These are phyloP conservation scores for Pterois miles DNA, from an alignment of 2,797 vertebrate genomes.

Conservation along the genomic window DNA sequence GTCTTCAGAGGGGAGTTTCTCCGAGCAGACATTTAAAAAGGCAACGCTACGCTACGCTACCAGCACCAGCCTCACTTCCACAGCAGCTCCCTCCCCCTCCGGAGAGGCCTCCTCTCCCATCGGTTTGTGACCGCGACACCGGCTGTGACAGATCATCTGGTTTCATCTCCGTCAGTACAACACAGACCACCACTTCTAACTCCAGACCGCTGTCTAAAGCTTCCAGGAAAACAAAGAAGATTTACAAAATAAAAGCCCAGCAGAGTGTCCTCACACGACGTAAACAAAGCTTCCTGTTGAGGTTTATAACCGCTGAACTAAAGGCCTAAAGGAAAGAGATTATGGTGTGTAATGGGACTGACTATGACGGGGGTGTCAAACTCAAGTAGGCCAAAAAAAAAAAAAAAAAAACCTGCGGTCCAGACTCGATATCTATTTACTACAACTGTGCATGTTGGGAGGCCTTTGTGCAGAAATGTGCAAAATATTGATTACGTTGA, in stretches of 20 bases:
- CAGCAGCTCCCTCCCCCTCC: not conserved
- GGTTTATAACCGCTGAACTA: not conserved
- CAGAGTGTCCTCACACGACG: not conserved
- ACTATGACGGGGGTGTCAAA: too few relatives aligned
- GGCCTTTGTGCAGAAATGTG: too few relatives aligned
- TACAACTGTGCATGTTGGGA: too few relatives aligned
- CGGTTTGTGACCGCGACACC: not conserved
- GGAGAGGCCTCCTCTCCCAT: constrained; percentile 7
- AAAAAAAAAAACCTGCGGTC: too few relatives aligned
- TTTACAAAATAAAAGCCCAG: not conserved
- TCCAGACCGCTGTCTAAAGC: not conserved
- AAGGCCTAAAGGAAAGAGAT: not conserved
- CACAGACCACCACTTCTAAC: not conserved
- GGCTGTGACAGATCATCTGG: constrained; percentile 22
- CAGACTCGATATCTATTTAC: too few relatives aligned
- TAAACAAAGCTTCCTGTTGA: not conserved
- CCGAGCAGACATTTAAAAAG: constrained; percentile 10
- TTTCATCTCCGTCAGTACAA: constrained; percentile 10
- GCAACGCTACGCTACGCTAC: not conserved
- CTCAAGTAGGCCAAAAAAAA: too few relatives aligned
- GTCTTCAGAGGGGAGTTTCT: not conserved
- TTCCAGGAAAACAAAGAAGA: not conserved
- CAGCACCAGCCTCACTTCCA: not conserved
- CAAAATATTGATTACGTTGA: too few relatives aligned
- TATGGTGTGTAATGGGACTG: not conserved